Evolutionary conservation across 2,888 invertebrate genomes (phyloP).

Genomic region (Cerceris ruficornis): DNA sequence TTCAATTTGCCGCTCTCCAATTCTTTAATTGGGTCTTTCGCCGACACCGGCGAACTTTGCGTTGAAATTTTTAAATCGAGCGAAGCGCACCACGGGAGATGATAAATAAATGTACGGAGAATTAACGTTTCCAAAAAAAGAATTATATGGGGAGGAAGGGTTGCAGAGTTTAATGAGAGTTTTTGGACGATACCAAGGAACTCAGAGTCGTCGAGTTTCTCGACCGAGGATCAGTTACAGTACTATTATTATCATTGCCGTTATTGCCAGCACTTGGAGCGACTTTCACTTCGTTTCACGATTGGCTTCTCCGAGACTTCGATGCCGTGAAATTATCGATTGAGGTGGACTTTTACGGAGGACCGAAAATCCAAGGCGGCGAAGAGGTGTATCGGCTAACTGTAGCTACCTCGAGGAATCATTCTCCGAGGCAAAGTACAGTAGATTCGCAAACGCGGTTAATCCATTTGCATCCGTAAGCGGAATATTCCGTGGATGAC

Average conservation of each 20-base stretch:
- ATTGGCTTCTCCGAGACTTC: conserved; percentile 22
- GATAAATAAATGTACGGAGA: too few relatives aligned
- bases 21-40: too few relatives aligned
- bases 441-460: too few relatives aligned
- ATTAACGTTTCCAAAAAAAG: too few relatives aligned
- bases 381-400: not conserved
- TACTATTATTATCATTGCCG: conserved; percentile 32
- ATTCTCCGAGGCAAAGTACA: not conserved
- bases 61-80: too few relatives aligned
- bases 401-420: not conserved
- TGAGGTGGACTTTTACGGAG: conserved; percentile 9
- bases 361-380: not conserved
- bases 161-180: too few relatives aligned
- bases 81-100: too few relatives aligned
- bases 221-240: conserved; percentile 37
- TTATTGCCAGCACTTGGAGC: conserved; percentile 3
- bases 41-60: too few relatives aligned
- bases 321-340: conserved; percentile 18
- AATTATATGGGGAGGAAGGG: too few relatives aligned
- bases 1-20: too few relatives aligned
- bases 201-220: not conserved
- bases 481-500: too few relatives aligned
- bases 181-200: conserved; percentile 25
- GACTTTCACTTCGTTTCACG: conserved; percentile 49
- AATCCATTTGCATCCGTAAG: too few relatives aligned